Percentiles rank a stretch among this genome's conserved stretches.
Evolutionary conservation across 2,797 vertebrate genomes (phyloP).

Genomic region (Anguilla obscura): DNA sequence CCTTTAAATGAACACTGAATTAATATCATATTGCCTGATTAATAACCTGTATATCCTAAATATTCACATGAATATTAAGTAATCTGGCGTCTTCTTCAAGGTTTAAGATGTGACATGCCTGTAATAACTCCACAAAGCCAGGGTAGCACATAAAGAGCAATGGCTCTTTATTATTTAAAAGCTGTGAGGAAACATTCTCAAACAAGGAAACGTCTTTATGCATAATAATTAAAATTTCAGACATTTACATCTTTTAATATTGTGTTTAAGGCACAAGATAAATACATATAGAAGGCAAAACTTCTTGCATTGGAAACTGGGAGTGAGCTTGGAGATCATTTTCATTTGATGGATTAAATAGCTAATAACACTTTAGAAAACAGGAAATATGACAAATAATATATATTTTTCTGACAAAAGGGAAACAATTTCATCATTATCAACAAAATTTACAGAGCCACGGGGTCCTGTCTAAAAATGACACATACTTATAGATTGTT

Average conservation of each 20-base stretch:
- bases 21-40: not conserved
- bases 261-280: slow-evolving; percentile 72
- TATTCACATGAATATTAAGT: not conserved
- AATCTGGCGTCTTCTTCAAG: not conserved
- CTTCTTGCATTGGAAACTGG: slow-evolving; percentile 31
- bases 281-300: slow-evolving; percentile 44
- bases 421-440: slow-evolving; percentile 26
- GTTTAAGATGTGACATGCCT: not conserved
- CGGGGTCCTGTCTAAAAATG: not conserved
- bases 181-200: slow-evolving; percentile 48
- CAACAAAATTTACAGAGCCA: slow-evolving; percentile 5
- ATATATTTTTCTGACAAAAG: slow-evolving; percentile 38
- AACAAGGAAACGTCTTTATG: slow-evolving; percentile 63
- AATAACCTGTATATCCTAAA: not conserved
- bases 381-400: slow-evolving; percentile 44
- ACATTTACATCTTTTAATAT: slow-evolving; percentile 38
- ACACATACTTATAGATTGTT: slow-evolving; percentile 19
- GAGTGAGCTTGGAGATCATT: slow-evolving; percentile 48
- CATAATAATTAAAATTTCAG: slow-evolving; percentile 45
- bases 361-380: slow-evolving; percentile 48
- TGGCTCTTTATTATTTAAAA: slow-evolving; percentile 69
- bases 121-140: slow-evolving; percentile 17
- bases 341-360: slow-evolving; percentile 35
- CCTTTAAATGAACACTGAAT: not conserved
- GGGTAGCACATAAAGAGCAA: slow-evolving; percentile 5